These are phyloP conservation scores for Thryonomys swinderianus DNA, from an alignment of 2,113 vertebrate genomes.

Conservation along the genomic window DNA sequence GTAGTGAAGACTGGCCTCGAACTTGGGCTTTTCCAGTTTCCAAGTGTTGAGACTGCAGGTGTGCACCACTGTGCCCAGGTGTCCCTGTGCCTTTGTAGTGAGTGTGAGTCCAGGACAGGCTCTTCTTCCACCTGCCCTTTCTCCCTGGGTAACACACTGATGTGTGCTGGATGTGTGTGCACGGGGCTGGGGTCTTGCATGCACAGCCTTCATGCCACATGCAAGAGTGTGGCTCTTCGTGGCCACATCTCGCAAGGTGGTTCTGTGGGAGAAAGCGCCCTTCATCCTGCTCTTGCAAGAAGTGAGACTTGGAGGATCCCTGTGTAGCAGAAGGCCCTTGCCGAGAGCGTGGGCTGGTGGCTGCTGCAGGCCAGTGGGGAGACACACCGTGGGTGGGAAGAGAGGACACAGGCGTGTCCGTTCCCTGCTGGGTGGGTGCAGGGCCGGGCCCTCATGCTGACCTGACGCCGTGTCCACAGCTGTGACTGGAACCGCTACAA, in stretches of 20 bases:
- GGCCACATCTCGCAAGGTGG: fast-evolving
- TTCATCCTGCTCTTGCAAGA: not conserved
- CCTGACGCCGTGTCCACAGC: constrained; percentile 76
- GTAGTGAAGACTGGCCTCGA: not conserved
- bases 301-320: fast-evolving
- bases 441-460: not conserved
- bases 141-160: fast-evolving
- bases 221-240: not conserved
- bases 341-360: not conserved
- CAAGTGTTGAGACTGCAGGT: not conserved
- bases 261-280: not conserved
- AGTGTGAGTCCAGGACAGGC: not conserved
- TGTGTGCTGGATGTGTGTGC: fast-evolving
- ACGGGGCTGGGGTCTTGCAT: not conserved
- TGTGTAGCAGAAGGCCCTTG: not conserved
- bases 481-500: constrained; percentile 97
- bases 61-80: too few relatives aligned
- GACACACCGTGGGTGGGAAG: not conserved
- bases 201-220: too few relatives aligned
- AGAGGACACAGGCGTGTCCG: too few relatives aligned
- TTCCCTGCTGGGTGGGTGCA: not conserved
- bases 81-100: not conserved
- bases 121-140: not conserved
- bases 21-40: not conserved
- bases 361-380: not conserved